These are phyloP conservation scores for Diaphora mendica DNA, from an alignment of 2,888 invertebrate genomes.

Conservation along the genomic window DNA sequence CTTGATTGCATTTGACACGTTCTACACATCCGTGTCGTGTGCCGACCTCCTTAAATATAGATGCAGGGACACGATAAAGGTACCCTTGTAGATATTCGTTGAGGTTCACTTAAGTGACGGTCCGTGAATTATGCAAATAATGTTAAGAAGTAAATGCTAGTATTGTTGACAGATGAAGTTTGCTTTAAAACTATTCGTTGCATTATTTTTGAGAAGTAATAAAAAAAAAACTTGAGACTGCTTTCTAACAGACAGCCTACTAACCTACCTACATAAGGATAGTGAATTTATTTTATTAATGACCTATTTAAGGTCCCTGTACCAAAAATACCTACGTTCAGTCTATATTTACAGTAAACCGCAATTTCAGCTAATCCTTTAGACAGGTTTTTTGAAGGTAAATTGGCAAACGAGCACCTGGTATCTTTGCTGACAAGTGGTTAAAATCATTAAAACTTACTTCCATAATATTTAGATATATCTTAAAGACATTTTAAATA, in stretches of 20 bases:
- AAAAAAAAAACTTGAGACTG: neutral
- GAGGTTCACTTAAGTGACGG: conserved; percentile 20
- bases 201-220: neutral
- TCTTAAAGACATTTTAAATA: no score
- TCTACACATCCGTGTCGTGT: conserved; percentile 38
- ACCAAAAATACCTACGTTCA: no score
- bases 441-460: no score
- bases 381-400: no score
- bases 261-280: neutral
- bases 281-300: neutral
- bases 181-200: neutral
- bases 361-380: no score
- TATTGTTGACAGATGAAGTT: neutral
- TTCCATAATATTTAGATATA: no score
- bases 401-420: no score
- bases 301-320: neutral
- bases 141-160: neutral
- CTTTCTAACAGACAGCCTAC: neutral
- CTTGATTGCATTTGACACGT: conserved; percentile 74
- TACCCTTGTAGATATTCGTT: neutral
- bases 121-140: conserved; percentile 14
- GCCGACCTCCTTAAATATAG: conserved; percentile 38
- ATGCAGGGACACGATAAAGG: conserved; percentile 14
- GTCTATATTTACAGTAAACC: no score
- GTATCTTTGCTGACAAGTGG: no score